Evolutionary conservation across 2,888 invertebrate genomes (phyloP), one percentile per base, ranked within the genome.

Genomic region (Formica aserva): DNA sequence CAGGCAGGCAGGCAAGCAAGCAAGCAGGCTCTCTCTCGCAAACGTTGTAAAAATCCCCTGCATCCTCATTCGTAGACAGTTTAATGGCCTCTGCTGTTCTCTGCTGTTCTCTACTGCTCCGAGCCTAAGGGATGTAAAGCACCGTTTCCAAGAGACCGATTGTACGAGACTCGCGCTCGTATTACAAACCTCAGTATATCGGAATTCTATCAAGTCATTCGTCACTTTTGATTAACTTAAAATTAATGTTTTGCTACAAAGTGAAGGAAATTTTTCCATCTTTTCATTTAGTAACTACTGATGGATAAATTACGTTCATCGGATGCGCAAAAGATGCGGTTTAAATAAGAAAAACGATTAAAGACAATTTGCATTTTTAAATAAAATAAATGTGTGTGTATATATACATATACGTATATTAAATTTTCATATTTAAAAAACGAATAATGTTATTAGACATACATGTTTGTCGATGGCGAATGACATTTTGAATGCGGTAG

Each of bases 71-170:
- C 91, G 92, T 92, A 93, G 93, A 94, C 93, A 92, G 93, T 94
- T 93, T 94, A 94, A 94, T 93, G 93, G 92, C 93, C 93, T 92
- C 91, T 90, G 90, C 88, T 86, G 88, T 86, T 91, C 93, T 92
- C 91, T 90, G 90, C 88, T 86, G 88, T 86, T 91, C 91, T 89
- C 87, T 86, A 29, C 76, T 82, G 86, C 87, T 85, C 32, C 85
- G 83, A 83, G 88, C 88, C 88, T 90, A 89, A 92, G 90, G 92
- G 90, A 91, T 90, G 89, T 91, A 90, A 92, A 92, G 91, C 91
- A 88, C 89, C 89, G 88, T 92, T 93, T 90, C 89, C 91, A 92
- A 92, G 91, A 90, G 92, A 89, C 89, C 90, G 89, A 91, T 92
- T 91, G 89, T 32, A 41, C 69, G n/a, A 77, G 26, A 11, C n/a